Evolutionary conservation across 1,140 invertebrate species (phyloP).

Genomic region (Micrasema minimum): DNA sequence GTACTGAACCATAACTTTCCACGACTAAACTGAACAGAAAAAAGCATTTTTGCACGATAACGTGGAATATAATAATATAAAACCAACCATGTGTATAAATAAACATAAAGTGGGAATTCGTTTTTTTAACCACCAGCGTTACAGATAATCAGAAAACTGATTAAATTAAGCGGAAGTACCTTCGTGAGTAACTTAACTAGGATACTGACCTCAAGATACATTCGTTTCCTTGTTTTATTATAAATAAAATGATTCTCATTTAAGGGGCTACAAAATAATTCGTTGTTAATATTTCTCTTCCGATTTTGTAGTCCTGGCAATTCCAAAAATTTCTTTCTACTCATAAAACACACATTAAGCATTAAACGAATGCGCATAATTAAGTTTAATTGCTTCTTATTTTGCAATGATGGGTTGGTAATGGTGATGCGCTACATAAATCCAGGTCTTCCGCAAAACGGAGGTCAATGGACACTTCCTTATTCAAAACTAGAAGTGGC

Average conservation of each 20-base stretch:
- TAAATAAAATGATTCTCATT: neutral
- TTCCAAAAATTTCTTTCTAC: constrained; percentile 13
- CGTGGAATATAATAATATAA: neutral
- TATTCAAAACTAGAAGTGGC: neutral
- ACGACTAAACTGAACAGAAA: neutral
- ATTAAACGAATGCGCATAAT: constrained; percentile 28
- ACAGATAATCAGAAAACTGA: constrained; percentile 2
- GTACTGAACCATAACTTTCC: neutral
- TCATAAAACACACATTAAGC: constrained; percentile 16
- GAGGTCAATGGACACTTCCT: constrained; percentile 18
- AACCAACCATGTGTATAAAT: neutral
- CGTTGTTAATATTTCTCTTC: no score
- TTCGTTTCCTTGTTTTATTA: no score
- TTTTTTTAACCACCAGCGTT: neutral
- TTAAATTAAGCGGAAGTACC: constrained; percentile 8
- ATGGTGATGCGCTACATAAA: constrained; percentile 32
- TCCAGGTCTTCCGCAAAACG: constrained; percentile 16
- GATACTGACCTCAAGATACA: neutral
- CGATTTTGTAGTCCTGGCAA: neutral
- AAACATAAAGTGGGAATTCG: neutral
- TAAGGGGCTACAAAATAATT: no score
- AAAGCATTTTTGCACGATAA: no score
- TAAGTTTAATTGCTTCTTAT: constrained; percentile 32
- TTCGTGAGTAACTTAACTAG: constrained; percentile 4
- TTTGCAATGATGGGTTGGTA: constrained; percentile 19